phyloP scores from a whole-genome alignment of 2,797 vertebrate species.

The Melanotaenia maccullochi region DNA sequence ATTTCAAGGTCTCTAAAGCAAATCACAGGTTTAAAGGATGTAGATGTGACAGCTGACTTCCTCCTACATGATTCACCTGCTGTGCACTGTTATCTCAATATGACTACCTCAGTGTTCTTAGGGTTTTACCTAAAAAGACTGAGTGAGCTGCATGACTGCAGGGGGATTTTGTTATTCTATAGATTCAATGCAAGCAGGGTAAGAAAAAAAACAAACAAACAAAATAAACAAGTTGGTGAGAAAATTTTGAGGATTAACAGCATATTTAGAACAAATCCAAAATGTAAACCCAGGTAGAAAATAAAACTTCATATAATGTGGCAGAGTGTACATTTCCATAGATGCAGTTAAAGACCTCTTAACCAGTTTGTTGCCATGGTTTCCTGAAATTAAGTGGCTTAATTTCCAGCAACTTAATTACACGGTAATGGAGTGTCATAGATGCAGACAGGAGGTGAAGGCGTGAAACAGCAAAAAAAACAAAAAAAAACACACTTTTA shows the following conservation, averaged over 20 bases:
- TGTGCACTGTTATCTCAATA: constrained; percentile 23
- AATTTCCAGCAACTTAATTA: constrained; percentile 68
- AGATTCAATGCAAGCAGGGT: not conserved
- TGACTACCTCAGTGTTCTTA: not conserved
- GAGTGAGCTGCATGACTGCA: not conserved
- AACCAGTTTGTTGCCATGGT: constrained; percentile 59
- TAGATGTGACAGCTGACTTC: not conserved
- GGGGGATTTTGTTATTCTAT: not conserved
- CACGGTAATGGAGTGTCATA: constrained; percentile 33
- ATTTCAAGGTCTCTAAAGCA: not conserved
- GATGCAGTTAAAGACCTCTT: constrained; percentile 46
- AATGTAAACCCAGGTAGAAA: not conserved
- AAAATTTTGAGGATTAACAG: not conserved
- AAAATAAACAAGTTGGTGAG: not conserved
- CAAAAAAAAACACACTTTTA: constrained; percentile 4
- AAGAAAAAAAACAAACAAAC: not conserved
- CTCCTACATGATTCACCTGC: constrained; percentile 21
- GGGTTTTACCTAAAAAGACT: not conserved
- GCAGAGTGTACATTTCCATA: not conserved
- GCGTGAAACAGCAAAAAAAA: not conserved
- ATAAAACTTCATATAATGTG: not conserved
- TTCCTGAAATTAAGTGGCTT: constrained; percentile 66
- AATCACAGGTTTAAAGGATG: constrained; percentile 6
- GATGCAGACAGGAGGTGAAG: not conserved
- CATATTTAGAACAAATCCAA: constrained; percentile 4